phyloP scores from a whole-genome alignment of 2,113 vertebrate species.

The Cercocebus atys region DNA sequence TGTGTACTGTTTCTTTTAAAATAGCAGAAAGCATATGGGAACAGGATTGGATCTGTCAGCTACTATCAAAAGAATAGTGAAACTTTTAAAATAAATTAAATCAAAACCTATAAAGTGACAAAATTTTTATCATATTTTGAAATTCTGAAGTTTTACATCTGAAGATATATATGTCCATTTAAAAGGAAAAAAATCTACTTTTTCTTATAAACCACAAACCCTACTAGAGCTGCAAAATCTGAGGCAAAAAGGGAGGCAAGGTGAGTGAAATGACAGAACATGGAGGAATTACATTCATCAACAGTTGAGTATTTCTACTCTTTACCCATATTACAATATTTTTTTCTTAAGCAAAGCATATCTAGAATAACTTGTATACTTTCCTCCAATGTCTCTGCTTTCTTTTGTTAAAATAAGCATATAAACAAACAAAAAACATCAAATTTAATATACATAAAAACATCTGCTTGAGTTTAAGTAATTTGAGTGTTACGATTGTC shows the following conservation, averaged over 20 bases:
- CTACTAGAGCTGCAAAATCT: background rate
- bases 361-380: background rate
- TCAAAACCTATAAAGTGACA: conserved; percentile 63
- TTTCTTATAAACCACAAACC: background rate
- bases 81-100: conserved; percentile 68
- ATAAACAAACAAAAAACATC: background rate
- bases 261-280: background rate
- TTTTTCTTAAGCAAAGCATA: background rate
- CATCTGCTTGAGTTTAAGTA: conserved; percentile 24
- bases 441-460: background rate
- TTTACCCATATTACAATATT: background rate
- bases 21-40: conserved; percentile 80
- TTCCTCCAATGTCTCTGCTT: background rate
- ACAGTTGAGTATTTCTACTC: background rate
- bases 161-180: conserved; percentile 22
- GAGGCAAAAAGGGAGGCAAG: background rate
- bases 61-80: conserved; percentile 69
- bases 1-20: conserved; percentile 78
- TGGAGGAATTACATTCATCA: background rate
- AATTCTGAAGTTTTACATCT: conserved; percentile 63
- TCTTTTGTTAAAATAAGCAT: conserved; percentile 16
- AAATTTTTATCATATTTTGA: conserved; percentile 64
- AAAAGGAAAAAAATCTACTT: background rate
- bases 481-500: background rate
- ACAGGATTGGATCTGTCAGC: conserved; percentile 66